A percentile compares a stretch with the other conserved stretches of the same genome.
phyloP scores from a whole-genome alignment of 2,888 invertebrate genomes.

The Megalurothrips usitatus region DNA sequence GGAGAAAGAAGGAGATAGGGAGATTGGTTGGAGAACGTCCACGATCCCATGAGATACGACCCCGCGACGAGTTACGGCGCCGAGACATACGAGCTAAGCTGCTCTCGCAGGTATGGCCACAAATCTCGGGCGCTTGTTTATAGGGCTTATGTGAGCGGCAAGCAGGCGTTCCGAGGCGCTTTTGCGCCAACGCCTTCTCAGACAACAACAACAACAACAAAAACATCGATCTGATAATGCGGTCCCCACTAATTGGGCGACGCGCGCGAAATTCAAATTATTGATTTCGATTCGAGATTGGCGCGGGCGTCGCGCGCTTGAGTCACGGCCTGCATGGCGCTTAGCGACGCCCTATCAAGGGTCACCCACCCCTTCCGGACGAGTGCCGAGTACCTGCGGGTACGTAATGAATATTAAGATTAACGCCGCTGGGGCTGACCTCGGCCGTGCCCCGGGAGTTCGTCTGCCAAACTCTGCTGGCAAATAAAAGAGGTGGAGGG shows the following conservation, averaged over 20 bases:
- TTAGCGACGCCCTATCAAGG: no score
- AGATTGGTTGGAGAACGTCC: background rate
- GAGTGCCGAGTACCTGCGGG: background rate
- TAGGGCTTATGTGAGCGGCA: conserved; percentile 8
- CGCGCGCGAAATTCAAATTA: background rate
- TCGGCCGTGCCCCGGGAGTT: background rate
- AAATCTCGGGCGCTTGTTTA: conserved; percentile 18
- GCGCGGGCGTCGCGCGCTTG: no score
- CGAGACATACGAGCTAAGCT: conserved; percentile 18
- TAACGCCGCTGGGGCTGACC: background rate
- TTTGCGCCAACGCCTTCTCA: background rate
- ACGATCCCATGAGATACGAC: conserved; percentile 22
- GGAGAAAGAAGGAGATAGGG: background rate
- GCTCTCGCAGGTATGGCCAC: background rate
- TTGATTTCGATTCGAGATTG: background rate
- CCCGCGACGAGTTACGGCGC: conserved; percentile 15
- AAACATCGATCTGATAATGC: background rate
- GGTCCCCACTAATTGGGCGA: background rate
- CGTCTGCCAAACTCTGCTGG: no score
- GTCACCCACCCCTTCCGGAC: no score
- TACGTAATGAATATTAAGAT: conserved; percentile 9
- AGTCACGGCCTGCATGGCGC: background rate
- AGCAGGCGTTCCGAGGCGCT: background rate
- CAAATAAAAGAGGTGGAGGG: no score
- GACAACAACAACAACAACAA: no score